Evolutionary conservation across 2,797 vertebrate genomes (phyloP).

Genomic region (Staurois parvus): DNA sequence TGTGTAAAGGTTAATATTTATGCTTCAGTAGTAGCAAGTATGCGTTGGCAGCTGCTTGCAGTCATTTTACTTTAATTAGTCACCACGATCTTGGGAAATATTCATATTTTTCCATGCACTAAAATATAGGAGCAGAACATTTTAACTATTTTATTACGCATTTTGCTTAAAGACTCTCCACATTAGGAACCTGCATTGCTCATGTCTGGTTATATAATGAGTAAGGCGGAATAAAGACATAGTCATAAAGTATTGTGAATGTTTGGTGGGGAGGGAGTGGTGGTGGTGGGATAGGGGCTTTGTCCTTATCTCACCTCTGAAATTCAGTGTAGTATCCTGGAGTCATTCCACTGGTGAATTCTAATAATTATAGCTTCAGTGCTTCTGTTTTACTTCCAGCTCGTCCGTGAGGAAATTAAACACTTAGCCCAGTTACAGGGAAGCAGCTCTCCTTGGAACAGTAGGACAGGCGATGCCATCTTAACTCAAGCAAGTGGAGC

Average conservation of each 20-base stretch:
- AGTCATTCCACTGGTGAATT: background rate
- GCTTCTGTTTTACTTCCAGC: constrained; percentile 72
- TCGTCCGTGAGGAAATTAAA: constrained; percentile 94
- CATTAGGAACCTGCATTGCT: background rate
- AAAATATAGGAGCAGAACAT: background rate
- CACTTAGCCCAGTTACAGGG: constrained; percentile 86
- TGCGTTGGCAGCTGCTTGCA: constrained; percentile 10
- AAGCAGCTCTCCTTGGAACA: constrained; percentile 61
- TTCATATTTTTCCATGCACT: background rate
- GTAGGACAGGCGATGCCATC: constrained; percentile 60
- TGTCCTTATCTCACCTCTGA: background rate
- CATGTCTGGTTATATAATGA: no score
- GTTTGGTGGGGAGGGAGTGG: background rate
- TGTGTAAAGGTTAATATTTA: constrained; percentile 27
- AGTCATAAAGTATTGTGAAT: background rate
- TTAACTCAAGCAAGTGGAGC: constrained; percentile 60
- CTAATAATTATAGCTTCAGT: background rate
- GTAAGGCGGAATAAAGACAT: no score
- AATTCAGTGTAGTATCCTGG: background rate
- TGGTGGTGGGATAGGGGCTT: background rate
- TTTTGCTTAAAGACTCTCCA: background rate
- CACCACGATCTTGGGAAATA: background rate
- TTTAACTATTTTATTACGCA: background rate
- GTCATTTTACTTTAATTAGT: background rate
- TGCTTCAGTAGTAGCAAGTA: background rate